Percentiles rank a stretch among this genome's conserved stretches.
phyloP scores from a whole-genome alignment of 2,113 vertebrate genomes.

The Shinisaurus crocodilurus region DNA sequence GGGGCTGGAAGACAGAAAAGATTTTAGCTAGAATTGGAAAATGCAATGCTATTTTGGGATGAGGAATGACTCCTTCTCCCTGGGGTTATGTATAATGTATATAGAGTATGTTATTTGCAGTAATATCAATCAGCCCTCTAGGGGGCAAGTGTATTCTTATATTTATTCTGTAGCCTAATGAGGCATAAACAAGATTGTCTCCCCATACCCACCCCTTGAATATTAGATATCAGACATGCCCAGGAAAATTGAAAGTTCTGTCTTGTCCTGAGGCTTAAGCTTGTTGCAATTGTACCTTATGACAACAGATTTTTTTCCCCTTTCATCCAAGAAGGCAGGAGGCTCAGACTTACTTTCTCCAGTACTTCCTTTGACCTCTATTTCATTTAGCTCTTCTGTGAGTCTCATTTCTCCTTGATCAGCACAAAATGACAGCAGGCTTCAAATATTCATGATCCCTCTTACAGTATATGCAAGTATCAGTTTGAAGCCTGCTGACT shows the following conservation, averaged over 20 bases:
- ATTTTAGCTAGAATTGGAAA: slow-evolving; percentile 16
- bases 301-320: neutral
- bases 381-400: neutral
- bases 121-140: neutral
- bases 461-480: neutral
- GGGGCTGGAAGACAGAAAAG: neutral
- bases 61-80: slow-evolving; percentile 5
- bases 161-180: slow-evolving; percentile 32
- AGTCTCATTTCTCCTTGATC: neutral
- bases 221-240: neutral
- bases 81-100: neutral
- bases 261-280: neutral
- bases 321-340: neutral
- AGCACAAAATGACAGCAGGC: neutral
- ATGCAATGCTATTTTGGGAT: slow-evolving; percentile 10
- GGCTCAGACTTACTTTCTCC: neutral
- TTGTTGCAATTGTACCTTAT: neutral
- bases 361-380: neutral
- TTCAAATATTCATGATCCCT: slow-evolving; percentile 26
- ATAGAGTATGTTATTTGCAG: neutral
- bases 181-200: neutral
- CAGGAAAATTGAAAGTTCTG: neutral
- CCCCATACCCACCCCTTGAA: neutral
- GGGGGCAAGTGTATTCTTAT: slow-evolving; percentile 4
- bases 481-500: neutral